Percentiles rank a stretch among this genome's conserved stretches.
phyloP scores from a whole-genome alignment of 1,140 invertebrate species.

The Teleogryllus occipitalis region DNA sequence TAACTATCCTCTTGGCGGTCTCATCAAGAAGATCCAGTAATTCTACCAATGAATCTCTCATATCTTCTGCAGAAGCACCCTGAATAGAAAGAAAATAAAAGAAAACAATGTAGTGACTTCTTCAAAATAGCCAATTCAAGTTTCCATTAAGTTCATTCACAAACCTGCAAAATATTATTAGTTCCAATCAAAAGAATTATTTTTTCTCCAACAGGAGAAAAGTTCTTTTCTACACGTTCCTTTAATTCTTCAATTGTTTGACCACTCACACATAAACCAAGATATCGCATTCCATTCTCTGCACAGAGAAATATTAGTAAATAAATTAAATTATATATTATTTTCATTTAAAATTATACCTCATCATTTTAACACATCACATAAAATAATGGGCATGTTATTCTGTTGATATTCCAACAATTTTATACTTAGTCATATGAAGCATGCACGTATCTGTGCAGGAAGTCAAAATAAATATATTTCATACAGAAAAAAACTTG shows the following conservation, averaged over 20 bases:
- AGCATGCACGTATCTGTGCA: background rate
- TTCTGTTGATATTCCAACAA: background rate
- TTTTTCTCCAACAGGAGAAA: background rate
- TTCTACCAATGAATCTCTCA: background rate
- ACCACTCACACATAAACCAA: slow-evolving; percentile 8
- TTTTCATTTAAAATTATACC: background rate
- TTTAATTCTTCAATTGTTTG: background rate
- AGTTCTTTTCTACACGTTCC: background rate
- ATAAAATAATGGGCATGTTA: too few relatives aligned
- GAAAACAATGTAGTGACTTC: too few relatives aligned
- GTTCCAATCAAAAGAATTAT: slow-evolving; percentile 2
- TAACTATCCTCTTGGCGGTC: background rate
- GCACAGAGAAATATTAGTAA: background rate
- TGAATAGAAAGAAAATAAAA: too few relatives aligned
- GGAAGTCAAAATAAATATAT: background rate
- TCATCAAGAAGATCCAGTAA: background rate
- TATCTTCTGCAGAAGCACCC: background rate
- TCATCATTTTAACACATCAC: too few relatives aligned
- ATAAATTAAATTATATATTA: background rate
- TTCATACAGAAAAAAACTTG: background rate
- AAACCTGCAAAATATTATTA: slow-evolving; percentile 5
- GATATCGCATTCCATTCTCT: background rate
- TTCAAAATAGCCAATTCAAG: background rate
- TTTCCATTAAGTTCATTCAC: background rate
- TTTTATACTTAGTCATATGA: background rate